Percentiles rank a stretch among this genome's conserved stretches.
Evolutionary conservation across 2,888 invertebrate species (phyloP).

Genomic region (Panorpa germanica): DNA sequence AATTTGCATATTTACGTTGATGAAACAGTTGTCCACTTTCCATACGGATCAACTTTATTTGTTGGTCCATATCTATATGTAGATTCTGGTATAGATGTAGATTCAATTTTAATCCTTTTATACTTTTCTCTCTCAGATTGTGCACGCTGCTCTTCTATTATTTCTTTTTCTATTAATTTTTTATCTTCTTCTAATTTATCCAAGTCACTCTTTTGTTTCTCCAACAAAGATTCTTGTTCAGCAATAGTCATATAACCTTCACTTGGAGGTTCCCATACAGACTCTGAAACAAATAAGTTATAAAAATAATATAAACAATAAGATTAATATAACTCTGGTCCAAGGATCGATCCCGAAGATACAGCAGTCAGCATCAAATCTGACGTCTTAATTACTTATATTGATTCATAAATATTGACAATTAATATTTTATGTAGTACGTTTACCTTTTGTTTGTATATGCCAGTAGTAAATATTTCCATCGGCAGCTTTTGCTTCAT

Average conservation of each 20-base stretch:
- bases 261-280: constrained; percentile 53
- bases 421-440: background rate
- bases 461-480: constrained; percentile 79
- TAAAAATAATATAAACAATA: constrained; percentile 7
- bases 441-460: constrained; percentile 54
- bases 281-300: constrained; percentile 30
- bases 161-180: too few relatives aligned
- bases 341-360: too few relatives aligned
- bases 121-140: too few relatives aligned
- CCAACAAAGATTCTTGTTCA: constrained; percentile 31
- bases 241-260: constrained; percentile 49
- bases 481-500: constrained; percentile 56
- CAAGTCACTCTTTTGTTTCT: constrained; percentile 1
- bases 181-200: constrained; percentile 14
- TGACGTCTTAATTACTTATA: background rate
- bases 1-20: too few relatives aligned
- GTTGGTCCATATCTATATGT: too few relatives aligned
- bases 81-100: too few relatives aligned
- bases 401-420: background rate
- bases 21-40: too few relatives aligned
- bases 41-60: too few relatives aligned
- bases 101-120: too few relatives aligned
- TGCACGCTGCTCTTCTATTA: too few relatives aligned
- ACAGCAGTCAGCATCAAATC: constrained; percentile 4
- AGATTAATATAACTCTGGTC: constrained; percentile 7